Evolutionary conservation across 64 coral and sea anemone genomes (phyloP).

Genomic region (Cladopsammia gracilis): DNA sequence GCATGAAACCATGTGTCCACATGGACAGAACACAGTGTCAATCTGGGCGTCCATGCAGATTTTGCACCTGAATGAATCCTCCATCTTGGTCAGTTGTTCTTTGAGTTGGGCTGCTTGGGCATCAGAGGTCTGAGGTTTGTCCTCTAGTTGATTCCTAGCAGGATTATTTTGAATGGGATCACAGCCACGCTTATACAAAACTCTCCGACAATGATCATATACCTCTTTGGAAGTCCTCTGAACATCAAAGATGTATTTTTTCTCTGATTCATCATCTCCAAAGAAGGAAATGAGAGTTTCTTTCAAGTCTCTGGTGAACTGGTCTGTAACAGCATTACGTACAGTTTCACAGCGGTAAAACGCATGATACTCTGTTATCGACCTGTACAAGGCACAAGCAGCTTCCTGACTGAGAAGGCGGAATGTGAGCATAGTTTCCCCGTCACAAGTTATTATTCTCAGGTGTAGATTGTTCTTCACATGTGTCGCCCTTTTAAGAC

Average conservation of each 20-base stretch:
- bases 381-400: conserved; percentile 86
- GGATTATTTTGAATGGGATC: conserved; percentile 65
- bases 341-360: conserved; percentile 99
- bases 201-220: conserved; percentile 93
- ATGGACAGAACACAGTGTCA: conserved; percentile 84
- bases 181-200: conserved; percentile 73
- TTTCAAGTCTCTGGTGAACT: conserved; percentile 97
- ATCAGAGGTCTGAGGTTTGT: not conserved
- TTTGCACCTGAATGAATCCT: conserved; percentile 84
- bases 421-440: conserved; percentile 76
- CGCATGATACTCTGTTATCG: conserved; percentile 96
- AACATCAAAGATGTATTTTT: conserved; percentile 99
- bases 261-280: conserved; percentile 96
- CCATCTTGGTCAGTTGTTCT: conserved; percentile 73
- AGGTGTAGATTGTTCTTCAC: conserved; percentile 74
- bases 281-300: conserved; percentile 92
- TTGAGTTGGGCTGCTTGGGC: conserved; percentile 10
- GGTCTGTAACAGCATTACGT: conserved; percentile 77
- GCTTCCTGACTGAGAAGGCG: conserved; percentile 74
- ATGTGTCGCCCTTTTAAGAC: conserved; percentile 92
- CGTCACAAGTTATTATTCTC: conserved; percentile 61
- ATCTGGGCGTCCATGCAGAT: conserved; percentile 89
- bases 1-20: conserved; percentile 92
- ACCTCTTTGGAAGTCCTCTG: conserved; percentile 93
- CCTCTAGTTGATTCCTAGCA: not conserved